Evolutionary conservation across 1,140 invertebrate genomes (phyloP).

Genomic region (Muscidifurax raptorellus): DNA sequence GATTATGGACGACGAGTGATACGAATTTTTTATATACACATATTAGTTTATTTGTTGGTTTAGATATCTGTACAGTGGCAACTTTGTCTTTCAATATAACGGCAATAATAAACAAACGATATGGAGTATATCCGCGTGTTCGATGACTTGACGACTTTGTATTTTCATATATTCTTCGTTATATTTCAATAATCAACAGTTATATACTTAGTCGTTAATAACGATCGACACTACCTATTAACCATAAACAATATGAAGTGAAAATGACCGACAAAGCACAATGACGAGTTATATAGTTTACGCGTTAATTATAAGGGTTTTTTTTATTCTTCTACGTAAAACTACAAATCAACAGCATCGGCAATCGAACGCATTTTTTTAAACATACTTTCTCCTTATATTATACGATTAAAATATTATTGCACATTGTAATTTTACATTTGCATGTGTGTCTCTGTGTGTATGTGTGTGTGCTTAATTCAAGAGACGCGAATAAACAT

Average conservation of each 20-base stretch:
- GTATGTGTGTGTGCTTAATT: slow-evolving; percentile 28
- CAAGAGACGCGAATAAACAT: neutral
- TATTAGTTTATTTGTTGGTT: slow-evolving; percentile 36
- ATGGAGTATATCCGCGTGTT: neutral
- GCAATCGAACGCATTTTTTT: slow-evolving; percentile 41
- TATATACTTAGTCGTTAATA: slow-evolving; percentile 12
- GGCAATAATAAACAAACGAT: slow-evolving; percentile 30
- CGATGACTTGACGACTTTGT: slow-evolving; percentile 15
- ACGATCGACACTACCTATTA: neutral
- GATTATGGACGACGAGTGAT: slow-evolving; percentile 32
- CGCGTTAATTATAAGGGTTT: neutral
- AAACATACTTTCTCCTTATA: slow-evolving; percentile 34
- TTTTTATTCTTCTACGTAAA: neutral
- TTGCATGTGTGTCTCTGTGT: neutral
- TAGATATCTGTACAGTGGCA: slow-evolving; percentile 50
- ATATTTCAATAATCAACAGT: slow-evolving; percentile 28
- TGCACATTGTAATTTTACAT: slow-evolving; percentile 48
- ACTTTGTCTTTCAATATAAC: slow-evolving; percentile 13
- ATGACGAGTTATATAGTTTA: neutral
- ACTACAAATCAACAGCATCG: slow-evolving; percentile 33
- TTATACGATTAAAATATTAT: slow-evolving; percentile 16
- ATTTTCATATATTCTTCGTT: neutral
- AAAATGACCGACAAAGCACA: slow-evolving; percentile 28
- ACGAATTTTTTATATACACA: slow-evolving; percentile 42
- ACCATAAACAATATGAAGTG: neutral